Base-by-base conservation (phyloP, 2,888 invertebrate genomes). In the Platerodrilus igneus region DNA sequence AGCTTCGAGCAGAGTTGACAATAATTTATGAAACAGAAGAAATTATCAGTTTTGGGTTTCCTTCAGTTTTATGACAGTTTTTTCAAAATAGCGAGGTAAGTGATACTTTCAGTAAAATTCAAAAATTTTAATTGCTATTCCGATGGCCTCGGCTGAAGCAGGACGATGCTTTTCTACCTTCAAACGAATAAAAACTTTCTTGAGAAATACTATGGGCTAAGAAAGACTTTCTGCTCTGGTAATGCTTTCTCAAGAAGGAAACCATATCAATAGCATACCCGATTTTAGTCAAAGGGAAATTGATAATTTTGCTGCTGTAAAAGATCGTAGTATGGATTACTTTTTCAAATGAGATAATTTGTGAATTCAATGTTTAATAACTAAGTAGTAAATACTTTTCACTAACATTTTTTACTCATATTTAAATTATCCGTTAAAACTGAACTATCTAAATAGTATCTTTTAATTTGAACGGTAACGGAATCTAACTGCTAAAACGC, bases 141-240 rank as follows among this genome's bases (percentile, higher is more conserved):
- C 34, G n/a, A n/a, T n/a, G 34, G 13, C 34, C 14, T 18, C 34
- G 3, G 18, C 26, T 10, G 34, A 34, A 33, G 33, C 33, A 9
- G 33, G 23, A 25, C 23, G 33, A 15, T 14, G 33, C 10, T 33
- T 33, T 33, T 25, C 34, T 8, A 34, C 34, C 4, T 9, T 34
- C 3, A 18, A 25, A 21, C 23, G 33, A 1, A 23, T 33, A 2
- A 22, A 33, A 9, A 33, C 33, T 5, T 33, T 33, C 11, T 9
- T 33, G 16, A 33, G 33, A 8, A 33, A 33, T 9, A 10, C 33
- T 6, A 33, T 16, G 23, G 8, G 9, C 2, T 14, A 33, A 23
- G 21, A 32, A 6, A 11, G 31, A 22, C 6, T 32, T 8, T 8
- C 31, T 15, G 31, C 31, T 6, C n/a, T 32, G 2, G 13, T 22